Evolutionary conservation across 2,113 vertebrate species (phyloP).

Genomic region (Cranoglanis bouderius): DNA sequence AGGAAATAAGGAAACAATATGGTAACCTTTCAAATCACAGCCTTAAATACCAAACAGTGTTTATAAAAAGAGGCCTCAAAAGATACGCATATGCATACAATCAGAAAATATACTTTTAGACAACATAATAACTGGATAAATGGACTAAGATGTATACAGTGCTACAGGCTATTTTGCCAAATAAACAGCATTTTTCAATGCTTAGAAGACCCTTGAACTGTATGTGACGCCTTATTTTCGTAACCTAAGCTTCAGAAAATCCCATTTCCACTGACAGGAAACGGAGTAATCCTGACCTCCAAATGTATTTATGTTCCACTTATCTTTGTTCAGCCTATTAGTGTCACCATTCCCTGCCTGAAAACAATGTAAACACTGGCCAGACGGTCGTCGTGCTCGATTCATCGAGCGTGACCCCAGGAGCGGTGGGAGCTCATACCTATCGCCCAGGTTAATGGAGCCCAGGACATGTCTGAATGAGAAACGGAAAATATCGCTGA

Average conservation of each 20-base stretch:
- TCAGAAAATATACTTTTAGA: conserved; percentile 3
- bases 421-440: conserved; percentile 60
- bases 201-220: conserved; percentile 26
- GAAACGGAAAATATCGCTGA: conserved; percentile 54
- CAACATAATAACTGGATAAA: background rate
- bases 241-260: conserved; percentile 57
- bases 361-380: conserved; percentile 71
- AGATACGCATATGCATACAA: background rate
- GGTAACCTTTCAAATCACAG: conserved; percentile 13
- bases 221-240: conserved; percentile 3
- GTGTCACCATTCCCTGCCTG: conserved; percentile 68
- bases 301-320: conserved; percentile 72
- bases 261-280: conserved; percentile 68
- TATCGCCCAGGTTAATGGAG: conserved; percentile 43
- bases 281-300: conserved; percentile 64
- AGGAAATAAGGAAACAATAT: conserved; percentile 5
- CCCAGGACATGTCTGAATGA: conserved; percentile 58
- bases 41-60: background rate
- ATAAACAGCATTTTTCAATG: background rate
- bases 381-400: conserved; percentile 72
- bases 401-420: conserved; percentile 70
- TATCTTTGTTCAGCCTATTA: conserved; percentile 71
- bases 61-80: background rate
- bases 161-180: background rate
- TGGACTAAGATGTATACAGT: background rate